These are phyloP conservation scores for Hormaphis cornu DNA, from an alignment of 1,140 invertebrate genomes.

Conservation along the genomic window DNA sequence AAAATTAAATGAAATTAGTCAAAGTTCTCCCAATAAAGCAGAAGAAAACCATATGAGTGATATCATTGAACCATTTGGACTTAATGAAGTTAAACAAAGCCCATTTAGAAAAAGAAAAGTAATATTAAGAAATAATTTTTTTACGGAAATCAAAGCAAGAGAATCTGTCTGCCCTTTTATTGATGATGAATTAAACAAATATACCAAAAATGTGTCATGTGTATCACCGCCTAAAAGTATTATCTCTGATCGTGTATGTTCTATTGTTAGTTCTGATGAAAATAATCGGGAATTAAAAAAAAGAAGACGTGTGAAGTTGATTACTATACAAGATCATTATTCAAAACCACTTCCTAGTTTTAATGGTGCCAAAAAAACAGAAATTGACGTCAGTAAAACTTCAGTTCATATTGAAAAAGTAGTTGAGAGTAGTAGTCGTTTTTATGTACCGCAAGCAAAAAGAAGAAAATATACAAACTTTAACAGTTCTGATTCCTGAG, in stretches of 20 bases:
- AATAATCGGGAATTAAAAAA: conserved; percentile 3
- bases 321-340: conserved; percentile 20
- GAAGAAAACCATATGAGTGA: too few species aligned
- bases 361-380: conserved; percentile 25
- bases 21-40: not conserved
- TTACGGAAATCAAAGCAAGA: too few species aligned
- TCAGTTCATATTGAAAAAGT: conserved; percentile 1
- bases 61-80: too few species aligned
- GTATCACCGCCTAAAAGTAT: too few species aligned
- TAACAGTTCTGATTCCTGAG: not conserved
- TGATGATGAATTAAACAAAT: too few species aligned
- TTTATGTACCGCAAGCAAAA: conserved; percentile 7
- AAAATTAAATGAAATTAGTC: not conserved
- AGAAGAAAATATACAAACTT: not conserved
- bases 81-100: conserved; percentile 20
- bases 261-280: not conserved
- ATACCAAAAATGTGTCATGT: too few species aligned
- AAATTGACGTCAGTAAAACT: conserved; percentile 17
- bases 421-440: conserved; percentile 23
- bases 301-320: conserved; percentile 13
- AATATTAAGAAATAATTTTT: too few species aligned
- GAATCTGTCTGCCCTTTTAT: too few species aligned
- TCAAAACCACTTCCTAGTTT: not conserved
- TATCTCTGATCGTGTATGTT: too few species aligned
- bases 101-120: conserved; percentile 10